A percentile compares a stretch with the other conserved stretches of the same genome.
Evolutionary conservation across 2,888 invertebrate genomes (phyloP).

Genomic region (Leistus spinibarbis): DNA sequence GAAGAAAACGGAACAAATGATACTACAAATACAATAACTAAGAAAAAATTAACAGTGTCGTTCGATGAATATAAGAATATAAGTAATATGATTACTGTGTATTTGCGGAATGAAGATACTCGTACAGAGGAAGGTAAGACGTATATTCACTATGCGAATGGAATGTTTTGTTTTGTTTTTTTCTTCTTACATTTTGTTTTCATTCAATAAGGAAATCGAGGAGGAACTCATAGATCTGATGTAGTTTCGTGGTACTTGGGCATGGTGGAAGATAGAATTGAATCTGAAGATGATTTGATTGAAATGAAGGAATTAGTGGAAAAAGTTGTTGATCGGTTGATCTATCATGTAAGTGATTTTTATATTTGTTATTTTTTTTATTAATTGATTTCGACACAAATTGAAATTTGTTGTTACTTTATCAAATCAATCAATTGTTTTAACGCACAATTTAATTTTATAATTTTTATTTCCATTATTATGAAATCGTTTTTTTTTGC

Average conservation of each 20-base stretch:
- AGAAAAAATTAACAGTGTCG: conserved; percentile 80
- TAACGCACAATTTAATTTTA: background rate
- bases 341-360: conserved; percentile 72
- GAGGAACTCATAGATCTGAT: conserved; percentile 78
- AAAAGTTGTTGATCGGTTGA: conserved; percentile 91
- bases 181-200: background rate
- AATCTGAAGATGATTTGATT: conserved; percentile 87
- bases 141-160: too few relatives aligned
- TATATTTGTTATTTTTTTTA: background rate
- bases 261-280: conserved; percentile 84
- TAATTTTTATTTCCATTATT: conserved; percentile 12
- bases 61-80: conserved; percentile 94
- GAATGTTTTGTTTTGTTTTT: background rate
- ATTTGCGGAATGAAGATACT: conserved; percentile 85
- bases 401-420: too few relatives aligned
- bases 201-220: conserved; percentile 50
- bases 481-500: background rate
- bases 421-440: background rate
- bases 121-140: conserved; percentile 66
- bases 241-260: conserved; percentile 94
- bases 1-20: conserved; percentile 60
- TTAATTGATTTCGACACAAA: conserved; percentile 7
- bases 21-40: conserved; percentile 53
- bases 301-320: conserved; percentile 89
- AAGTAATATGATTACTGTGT: conserved; percentile 88